phyloP scores from a whole-genome alignment of 2,797 vertebrate genomes.

The Odontamblyopus lacepedii region DNA sequence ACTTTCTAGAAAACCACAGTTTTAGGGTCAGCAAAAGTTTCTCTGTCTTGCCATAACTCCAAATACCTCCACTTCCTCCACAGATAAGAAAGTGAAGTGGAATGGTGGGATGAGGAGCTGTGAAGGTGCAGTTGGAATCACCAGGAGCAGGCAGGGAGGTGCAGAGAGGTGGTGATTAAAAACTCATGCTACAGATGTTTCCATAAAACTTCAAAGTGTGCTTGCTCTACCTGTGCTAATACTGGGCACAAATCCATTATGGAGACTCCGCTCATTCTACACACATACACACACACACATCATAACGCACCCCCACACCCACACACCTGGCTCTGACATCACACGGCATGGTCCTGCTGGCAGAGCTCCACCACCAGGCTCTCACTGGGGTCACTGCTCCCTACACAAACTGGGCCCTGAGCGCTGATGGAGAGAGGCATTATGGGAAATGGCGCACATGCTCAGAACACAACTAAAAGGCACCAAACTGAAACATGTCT shows the following conservation, averaged over 20 bases:
- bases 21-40: conserved; percentile 7
- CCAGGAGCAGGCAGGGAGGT: conserved; percentile 51
- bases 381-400: conserved; percentile 61
- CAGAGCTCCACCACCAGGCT: conserved; percentile 44
- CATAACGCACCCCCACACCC: not conserved
- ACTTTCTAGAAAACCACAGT: not conserved
- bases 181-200: conserved; percentile 81
- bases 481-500: conserved; percentile 53
- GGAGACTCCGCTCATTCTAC: conserved; percentile 62
- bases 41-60: not conserved
- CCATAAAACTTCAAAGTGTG: conserved; percentile 76
- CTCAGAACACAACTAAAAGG: conserved; percentile 57
- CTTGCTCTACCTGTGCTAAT: conserved; percentile 54
- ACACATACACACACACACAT: not conserved
- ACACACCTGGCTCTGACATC: conserved; percentile 66
- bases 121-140: conserved; percentile 48
- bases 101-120: conserved; percentile 26
- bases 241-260: conserved; percentile 69
- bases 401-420: conserved; percentile 35
- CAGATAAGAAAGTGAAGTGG: conserved; percentile 18
- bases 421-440: conserved; percentile 55
- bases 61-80: conserved; percentile 32
- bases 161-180: conserved; percentile 75
- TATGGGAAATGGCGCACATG: conserved; percentile 52
- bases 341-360: conserved; percentile 65